Evolutionary conservation across 1,140 invertebrate species (phyloP), one percentile per base, ranked within the genome.

Genomic region (Periplaneta americana): DNA sequence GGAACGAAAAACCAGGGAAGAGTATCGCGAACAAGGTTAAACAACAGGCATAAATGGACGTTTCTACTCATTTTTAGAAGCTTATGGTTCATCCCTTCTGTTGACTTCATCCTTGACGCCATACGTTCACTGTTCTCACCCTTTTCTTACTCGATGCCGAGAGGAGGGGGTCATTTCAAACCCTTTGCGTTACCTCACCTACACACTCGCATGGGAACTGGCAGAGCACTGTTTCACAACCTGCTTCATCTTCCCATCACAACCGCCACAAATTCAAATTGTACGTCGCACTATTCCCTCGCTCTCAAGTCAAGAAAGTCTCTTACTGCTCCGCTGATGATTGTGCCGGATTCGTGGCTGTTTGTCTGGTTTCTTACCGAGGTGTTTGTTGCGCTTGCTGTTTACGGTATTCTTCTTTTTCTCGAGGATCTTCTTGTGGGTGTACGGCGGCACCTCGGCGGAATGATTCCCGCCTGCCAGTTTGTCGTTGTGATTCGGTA

Each of bases 401-500:
- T 28, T 32, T 15, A 35, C 15, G 3, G 31, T 36, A 28, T 80
- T 36, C 34, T 36, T 28, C 31, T 37, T 34, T 8, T 28, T 32
- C n/a, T 28, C n/a, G 9, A 35, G 31, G 3, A 33, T 36, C 39
- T 80, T 36, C 34, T 36, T 28, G 39, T 39, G 79, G 11, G 79
- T 28, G 35, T 33, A 22, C 5, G 33, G 35, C 22, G 34, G 35
- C 18, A n/a, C 39, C 33, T 39, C 15, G 39, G 34, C 36, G 78
- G 80, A 81, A 78, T 79, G 8, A 11, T 75, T 80, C 9, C 82
- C 82, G 85, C 86, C 80, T 6, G 88, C 87, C 83, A 91, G 84
- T 77, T 87, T 85, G 75, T 85, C 85, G 86, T 91, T 91, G 85
- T 91, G 90, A 18, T 88, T 86, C 74, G 86, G 84, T 83, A 91